Conservation (phyloP, 2,797 vertebrate species). For the Eulemur coronatus region DNA sequence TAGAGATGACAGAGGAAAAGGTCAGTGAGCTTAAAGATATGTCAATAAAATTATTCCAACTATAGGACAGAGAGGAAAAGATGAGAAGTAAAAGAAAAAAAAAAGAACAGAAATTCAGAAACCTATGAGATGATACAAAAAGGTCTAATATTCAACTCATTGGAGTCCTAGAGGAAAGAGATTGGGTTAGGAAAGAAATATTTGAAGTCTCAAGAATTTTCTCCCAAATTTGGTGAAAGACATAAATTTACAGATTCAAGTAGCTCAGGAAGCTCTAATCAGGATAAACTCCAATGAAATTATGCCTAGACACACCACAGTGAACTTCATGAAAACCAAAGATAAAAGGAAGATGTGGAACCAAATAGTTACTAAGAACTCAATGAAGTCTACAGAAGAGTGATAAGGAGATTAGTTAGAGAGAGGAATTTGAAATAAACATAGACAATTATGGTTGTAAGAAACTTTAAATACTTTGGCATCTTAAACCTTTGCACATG, state of each 20-base stretch:
- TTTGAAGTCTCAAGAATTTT: neutral
- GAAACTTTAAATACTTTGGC: neutral
- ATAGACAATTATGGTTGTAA: neutral
- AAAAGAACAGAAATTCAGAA: neutral
- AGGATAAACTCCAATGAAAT: neutral
- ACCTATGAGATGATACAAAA: neutral
- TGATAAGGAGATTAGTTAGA: neutral
- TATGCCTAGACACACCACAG: neutral
- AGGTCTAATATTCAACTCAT: neutral
- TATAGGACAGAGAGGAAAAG: neutral
- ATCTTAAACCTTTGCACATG: neutral
- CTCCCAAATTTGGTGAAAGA: neutral
- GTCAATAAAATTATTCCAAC: neutral
- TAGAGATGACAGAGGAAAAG: neutral
- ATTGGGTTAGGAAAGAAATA: neutral
- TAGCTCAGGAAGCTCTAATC: neutral
- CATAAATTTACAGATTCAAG: neutral
- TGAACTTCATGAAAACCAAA: neutral
- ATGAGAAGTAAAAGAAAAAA: too few relatives aligned
- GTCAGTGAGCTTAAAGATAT: neutral
- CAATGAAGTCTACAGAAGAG: neutral
- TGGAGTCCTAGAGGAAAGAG: neutral
- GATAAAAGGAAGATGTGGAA: neutral
- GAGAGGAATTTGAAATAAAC: neutral
- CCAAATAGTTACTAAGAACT: neutral